A percentile compares a stretch with the other conserved stretches of the same genome.
phyloP scores from a whole-genome alignment of 2,888 invertebrate species.

The Schrankia costaestrigalis region DNA sequence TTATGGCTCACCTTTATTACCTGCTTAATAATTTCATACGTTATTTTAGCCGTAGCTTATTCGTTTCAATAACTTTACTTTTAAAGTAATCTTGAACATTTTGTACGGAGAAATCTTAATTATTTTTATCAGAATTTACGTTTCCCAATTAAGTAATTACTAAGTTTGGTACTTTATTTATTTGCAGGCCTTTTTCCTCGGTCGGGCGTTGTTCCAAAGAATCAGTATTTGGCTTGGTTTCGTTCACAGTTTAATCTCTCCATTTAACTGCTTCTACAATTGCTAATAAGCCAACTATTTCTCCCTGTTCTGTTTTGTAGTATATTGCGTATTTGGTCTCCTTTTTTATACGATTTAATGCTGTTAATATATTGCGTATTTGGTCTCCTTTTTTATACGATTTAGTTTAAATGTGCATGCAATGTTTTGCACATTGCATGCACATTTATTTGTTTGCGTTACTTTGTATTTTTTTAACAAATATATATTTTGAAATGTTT shows the following conservation, averaged over 20 bases:
- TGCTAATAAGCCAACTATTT: not conserved
- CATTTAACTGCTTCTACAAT: constrained; percentile 1
- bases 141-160: constrained; percentile 4
- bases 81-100: constrained; percentile 1
- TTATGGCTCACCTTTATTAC: constrained; percentile 26
- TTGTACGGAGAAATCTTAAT: not conserved
- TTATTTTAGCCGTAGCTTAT: constrained; percentile 19
- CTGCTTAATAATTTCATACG: constrained; percentile 32
- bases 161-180: constrained; percentile 4
- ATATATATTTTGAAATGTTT: too few relatives aligned
- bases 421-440: too few relatives aligned
- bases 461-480: too few relatives aligned
- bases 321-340: too few relatives aligned
- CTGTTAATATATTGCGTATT: too few relatives aligned
- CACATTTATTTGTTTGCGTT: too few relatives aligned
- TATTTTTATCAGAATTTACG: constrained; percentile 1
- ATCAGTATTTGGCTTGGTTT: constrained; percentile 1
- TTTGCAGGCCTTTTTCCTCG: constrained; percentile 2
- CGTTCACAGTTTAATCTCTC: constrained; percentile 2
- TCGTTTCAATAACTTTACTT: constrained; percentile 9
- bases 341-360: too few relatives aligned
- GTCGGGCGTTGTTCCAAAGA: constrained; percentile 3
- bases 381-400: too few relatives aligned
- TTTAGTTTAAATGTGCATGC: too few relatives aligned
- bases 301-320: too few relatives aligned